Percentiles rank a stretch among this genome's conserved stretches.
phyloP scores from a whole-genome alignment of 1,140 invertebrate species.

The Drosophila tropicalis region DNA sequence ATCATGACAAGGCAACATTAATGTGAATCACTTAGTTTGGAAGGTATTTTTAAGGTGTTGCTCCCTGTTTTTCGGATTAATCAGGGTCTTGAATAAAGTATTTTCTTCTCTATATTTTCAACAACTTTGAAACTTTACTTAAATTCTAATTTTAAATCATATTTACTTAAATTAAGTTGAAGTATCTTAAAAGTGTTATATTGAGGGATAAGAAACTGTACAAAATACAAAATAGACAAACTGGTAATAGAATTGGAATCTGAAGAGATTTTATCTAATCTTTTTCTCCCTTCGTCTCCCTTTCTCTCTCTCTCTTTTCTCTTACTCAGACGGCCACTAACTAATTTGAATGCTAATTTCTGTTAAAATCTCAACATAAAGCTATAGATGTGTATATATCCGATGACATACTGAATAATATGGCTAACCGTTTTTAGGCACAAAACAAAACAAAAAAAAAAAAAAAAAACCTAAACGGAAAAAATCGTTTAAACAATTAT shows the following conservation, averaged over 20 bases:
- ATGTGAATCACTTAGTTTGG: too few relatives aligned
- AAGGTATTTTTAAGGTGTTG: too few relatives aligned
- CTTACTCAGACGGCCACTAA: background rate
- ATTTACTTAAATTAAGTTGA: too few relatives aligned
- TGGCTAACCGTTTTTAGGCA: slow-evolving; percentile 30
- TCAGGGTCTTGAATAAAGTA: too few relatives aligned
- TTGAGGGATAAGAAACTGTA: too few relatives aligned
- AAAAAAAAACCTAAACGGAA: slow-evolving; percentile 9
- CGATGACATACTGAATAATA: slow-evolving; percentile 20
- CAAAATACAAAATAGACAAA: too few relatives aligned
- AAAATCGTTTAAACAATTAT: slow-evolving; percentile 41
- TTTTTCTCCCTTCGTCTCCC: background rate
- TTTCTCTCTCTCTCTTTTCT: background rate
- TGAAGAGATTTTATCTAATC: background rate
- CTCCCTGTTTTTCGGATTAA: too few relatives aligned
- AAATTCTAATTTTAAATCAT: too few relatives aligned
- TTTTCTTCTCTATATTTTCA: too few relatives aligned
- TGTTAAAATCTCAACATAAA: slow-evolving; percentile 19
- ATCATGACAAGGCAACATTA: too few relatives aligned
- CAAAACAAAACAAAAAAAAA: background rate
- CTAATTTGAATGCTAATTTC: slow-evolving; percentile 11
- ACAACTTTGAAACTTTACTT: too few relatives aligned
- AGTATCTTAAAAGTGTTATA: too few relatives aligned
- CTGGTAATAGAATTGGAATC: background rate
- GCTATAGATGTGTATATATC: slow-evolving; percentile 22